These are phyloP conservation scores for Stenoptilia bipunctidactyla DNA, from an alignment of 2,888 invertebrate genomes.

Conservation along the genomic window DNA sequence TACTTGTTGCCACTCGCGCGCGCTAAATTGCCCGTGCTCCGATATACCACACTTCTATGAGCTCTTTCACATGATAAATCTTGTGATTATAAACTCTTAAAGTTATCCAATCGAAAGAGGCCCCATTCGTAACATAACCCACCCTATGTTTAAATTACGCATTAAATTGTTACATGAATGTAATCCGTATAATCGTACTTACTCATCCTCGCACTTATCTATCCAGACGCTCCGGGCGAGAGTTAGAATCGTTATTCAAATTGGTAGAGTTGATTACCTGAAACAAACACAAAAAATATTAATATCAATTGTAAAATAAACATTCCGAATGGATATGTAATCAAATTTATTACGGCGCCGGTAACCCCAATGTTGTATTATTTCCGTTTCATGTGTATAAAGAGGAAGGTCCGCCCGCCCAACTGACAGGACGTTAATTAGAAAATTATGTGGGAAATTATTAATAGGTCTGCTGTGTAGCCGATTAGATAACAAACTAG, in stretches of 20 bases:
- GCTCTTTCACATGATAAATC: constrained; percentile 57
- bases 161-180: constrained; percentile 16
- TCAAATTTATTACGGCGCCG: not conserved
- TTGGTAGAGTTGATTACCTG: constrained; percentile 43
- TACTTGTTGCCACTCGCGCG: constrained; percentile 41
- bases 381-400: constrained; percentile 47
- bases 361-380: constrained; percentile 36
- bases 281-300: constrained; percentile 41
- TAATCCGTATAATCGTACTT: not conserved
- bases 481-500: constrained; percentile 70
- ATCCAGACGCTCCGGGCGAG: not conserved
- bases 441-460: constrained; percentile 67
- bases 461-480: constrained; percentile 62
- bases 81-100: constrained; percentile 41
- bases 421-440: constrained; percentile 60
- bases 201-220: not conserved
- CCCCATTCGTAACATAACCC: constrained; percentile 21
- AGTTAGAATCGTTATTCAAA: constrained; percentile 24
- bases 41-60: constrained; percentile 56
- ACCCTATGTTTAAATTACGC: constrained; percentile 27
- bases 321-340: not conserved
- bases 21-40: constrained; percentile 62
- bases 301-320: constrained; percentile 21
- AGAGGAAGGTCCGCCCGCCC: constrained; percentile 29
- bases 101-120: constrained; percentile 27